Percentiles rank a stretch among this genome's conserved stretches.
Conservation (phyloP, 1,140 invertebrate genomes). For the Drosophila willistoni region DNA sequence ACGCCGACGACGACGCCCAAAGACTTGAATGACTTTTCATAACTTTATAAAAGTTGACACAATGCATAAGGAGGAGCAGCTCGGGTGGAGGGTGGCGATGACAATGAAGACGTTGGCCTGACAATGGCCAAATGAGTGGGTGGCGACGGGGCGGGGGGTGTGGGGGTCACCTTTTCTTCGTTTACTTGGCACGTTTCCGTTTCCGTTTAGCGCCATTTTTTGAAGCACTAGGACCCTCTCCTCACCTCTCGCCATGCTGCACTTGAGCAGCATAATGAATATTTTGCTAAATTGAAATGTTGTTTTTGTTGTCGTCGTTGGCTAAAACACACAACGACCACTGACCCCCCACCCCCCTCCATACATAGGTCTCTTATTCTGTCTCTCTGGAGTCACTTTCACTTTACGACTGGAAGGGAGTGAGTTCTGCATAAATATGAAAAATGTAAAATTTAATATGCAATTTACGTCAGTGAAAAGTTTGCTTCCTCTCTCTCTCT, state of each 20-base stretch:
- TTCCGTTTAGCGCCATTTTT: constrained; percentile 68
- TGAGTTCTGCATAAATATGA: constrained; percentile 71
- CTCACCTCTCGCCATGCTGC: constrained; percentile 16
- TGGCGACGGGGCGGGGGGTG: constrained; percentile 1
- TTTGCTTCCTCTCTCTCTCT: constrained; percentile 26
- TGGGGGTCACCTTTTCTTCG: constrained; percentile 45
- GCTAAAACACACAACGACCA: not conserved
- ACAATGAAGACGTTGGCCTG: constrained; percentile 64
- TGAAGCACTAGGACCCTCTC: constrained; percentile 26
- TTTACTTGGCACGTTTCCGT: constrained; percentile 68
- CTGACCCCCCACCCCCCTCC: not conserved
- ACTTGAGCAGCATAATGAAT: constrained; percentile 78
- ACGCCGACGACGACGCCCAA: constrained; percentile 7
- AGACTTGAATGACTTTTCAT: constrained; percentile 79
- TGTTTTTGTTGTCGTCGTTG: constrained; percentile 46
- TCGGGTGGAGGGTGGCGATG: constrained; percentile 6
- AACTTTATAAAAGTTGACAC: constrained; percentile 77
- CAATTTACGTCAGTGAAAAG: constrained; percentile 71
- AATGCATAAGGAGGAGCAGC: constrained; percentile 40
- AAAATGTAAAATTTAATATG: constrained; percentile 81
- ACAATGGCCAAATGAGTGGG: constrained; percentile 71
- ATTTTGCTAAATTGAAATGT: constrained; percentile 79
- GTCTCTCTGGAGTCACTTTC: constrained; percentile 61
- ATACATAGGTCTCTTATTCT: not conserved
- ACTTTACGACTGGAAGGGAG: constrained; percentile 58